Percentiles rank a stretch among this genome's conserved stretches.
Evolutionary conservation across 2,797 vertebrate genomes (phyloP).

Genomic region (Neomorphus geoffroyi): DNA sequence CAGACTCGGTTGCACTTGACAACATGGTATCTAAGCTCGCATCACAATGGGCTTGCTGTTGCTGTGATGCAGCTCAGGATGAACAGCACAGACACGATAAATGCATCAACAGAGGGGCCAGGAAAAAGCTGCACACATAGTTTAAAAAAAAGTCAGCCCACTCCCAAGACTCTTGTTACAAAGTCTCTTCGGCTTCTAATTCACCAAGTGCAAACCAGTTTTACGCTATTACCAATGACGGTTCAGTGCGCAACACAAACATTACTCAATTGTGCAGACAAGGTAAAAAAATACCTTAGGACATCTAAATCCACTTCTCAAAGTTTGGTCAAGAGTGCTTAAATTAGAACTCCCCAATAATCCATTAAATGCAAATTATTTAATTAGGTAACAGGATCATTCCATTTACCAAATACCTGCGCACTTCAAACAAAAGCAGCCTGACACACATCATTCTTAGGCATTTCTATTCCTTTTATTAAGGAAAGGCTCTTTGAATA

Average conservation of each 20-base stretch:
- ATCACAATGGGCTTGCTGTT: conserved; percentile 18
- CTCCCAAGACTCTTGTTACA: not conserved
- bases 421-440: not conserved
- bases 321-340: not conserved
- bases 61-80: rapidly evolving
- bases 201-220: not conserved
- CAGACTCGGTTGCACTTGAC: rapidly evolving
- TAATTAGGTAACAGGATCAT: not conserved
- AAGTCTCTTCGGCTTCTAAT: not conserved
- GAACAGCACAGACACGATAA: too few relatives aligned
- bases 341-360: not conserved
- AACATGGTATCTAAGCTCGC: not conserved
- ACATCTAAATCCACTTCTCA: not conserved
- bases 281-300: rapidly evolving
- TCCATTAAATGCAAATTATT: not conserved
- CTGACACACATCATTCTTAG: not conserved
- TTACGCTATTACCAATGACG: not conserved
- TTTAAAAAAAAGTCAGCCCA: not conserved
- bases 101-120: not conserved
- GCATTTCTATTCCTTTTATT: not conserved
- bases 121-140: rapidly evolving
- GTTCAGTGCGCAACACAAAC: not conserved
- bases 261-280: not conserved
- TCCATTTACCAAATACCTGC: not conserved
- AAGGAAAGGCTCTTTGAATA: not conserved